phyloP scores from a whole-genome alignment of 2,113 vertebrate genomes.

The Caloenas nicobarica region DNA sequence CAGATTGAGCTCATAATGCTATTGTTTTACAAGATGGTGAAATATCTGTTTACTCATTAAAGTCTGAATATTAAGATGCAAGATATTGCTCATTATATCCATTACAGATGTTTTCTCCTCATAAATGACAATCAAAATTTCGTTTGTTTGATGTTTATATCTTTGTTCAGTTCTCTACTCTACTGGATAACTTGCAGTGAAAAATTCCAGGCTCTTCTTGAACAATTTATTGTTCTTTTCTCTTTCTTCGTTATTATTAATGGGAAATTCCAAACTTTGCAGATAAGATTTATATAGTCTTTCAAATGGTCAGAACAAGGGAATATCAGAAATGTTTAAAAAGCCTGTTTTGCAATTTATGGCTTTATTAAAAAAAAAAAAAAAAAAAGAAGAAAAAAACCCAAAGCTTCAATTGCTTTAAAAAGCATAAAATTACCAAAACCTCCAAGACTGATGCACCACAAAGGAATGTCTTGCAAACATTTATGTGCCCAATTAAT shows the following conservation, averaged over 20 bases:
- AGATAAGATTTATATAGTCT: slow-evolving; percentile 62
- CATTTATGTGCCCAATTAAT: slow-evolving; percentile 23
- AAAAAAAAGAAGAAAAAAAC: neutral
- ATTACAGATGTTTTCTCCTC: slow-evolving; percentile 69
- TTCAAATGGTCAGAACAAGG: slow-evolving; percentile 33
- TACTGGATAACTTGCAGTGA: slow-evolving; percentile 32
- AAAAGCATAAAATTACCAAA: slow-evolving; percentile 27
- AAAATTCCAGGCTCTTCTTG: slow-evolving; percentile 59
- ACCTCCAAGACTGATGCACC: neutral
- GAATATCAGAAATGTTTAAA: slow-evolving; percentile 48
- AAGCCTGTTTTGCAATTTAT: slow-evolving; percentile 43
- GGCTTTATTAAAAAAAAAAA: neutral
- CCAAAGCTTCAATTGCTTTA: neutral
- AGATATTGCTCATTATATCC: slow-evolving; percentile 54
- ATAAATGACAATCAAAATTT: slow-evolving; percentile 68
- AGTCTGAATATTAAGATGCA: slow-evolving; percentile 67
- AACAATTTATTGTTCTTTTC: slow-evolving; percentile 54
- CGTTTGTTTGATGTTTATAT: slow-evolving; percentile 66
- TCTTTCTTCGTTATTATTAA: slow-evolving; percentile 64
- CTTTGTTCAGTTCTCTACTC: slow-evolving; percentile 45
- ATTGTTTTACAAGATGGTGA: slow-evolving; percentile 72
- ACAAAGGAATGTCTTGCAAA: slow-evolving; percentile 31
- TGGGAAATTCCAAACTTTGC: slow-evolving; percentile 57
- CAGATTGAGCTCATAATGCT: slow-evolving; percentile 61
- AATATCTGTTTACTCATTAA: slow-evolving; percentile 71